Percentiles rank a stretch among this genome's conserved stretches.
Evolutionary conservation across 2,797 vertebrate species (phyloP).

Genomic region (Synanceia verrucosa): DNA sequence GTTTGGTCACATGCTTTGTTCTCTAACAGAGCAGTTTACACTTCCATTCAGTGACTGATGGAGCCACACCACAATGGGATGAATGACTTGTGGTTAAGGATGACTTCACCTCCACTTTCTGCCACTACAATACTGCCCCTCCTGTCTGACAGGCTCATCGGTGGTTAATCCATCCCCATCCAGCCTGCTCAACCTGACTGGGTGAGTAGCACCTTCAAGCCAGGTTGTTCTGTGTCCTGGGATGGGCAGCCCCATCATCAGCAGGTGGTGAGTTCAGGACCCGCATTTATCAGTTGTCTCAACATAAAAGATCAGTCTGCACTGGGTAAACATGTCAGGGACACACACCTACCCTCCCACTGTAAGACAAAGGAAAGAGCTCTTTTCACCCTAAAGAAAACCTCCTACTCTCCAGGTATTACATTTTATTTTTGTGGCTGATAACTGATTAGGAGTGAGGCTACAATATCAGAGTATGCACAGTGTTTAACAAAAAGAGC

Average conservation of each 20-base stretch:
- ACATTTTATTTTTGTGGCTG: neutral
- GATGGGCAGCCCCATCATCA: neutral
- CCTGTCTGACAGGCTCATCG: constrained; percentile 15
- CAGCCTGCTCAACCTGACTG: constrained; percentile 20
- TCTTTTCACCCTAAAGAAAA: neutral
- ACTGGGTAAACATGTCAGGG: neutral
- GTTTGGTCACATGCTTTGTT: neutral
- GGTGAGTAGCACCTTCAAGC: neutral
- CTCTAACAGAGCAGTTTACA: neutral
- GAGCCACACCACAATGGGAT: constrained; percentile 6
- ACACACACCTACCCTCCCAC: neutral
- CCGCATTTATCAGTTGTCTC: neutral
- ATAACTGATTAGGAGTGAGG: neutral
- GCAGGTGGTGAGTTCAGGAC: neutral
- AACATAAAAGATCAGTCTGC: neutral
- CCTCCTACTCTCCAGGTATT: neutral
- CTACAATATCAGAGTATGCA: neutral
- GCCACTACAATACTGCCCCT: constrained; percentile 21
- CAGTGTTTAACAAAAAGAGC: too few relatives aligned
- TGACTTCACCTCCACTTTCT: constrained; percentile 33
- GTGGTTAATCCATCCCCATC: constrained; percentile 13
- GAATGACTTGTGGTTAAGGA: constrained; percentile 24
- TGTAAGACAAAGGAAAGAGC: neutral
- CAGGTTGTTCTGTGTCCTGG: neutral
- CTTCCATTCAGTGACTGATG: constrained; percentile 24